These are phyloP conservation scores for Carcharodon carcharias DNA, from an alignment of 2,797 vertebrate genomes.

Conservation along the genomic window DNA sequence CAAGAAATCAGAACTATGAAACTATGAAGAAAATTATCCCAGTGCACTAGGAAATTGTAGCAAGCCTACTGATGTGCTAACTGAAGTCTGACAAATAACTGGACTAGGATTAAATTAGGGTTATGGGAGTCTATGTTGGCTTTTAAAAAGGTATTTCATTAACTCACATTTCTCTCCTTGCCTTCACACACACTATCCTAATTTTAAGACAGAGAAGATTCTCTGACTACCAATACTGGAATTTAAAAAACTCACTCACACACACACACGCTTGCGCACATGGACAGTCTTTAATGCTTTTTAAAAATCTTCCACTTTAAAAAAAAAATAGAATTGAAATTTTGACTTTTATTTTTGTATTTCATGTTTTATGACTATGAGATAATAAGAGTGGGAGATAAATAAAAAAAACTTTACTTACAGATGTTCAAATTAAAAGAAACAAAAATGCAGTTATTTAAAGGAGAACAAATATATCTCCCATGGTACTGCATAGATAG, in stretches of 20 bases:
- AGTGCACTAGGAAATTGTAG: not conserved
- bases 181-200: not conserved
- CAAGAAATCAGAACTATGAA: not conserved
- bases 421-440: not conserved
- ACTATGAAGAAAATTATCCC: not conserved
- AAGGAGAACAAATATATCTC: not conserved
- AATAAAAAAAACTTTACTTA: not conserved
- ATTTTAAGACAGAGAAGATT: not conserved
- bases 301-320: not conserved
- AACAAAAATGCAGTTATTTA: not conserved
- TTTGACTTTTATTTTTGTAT: not conserved
- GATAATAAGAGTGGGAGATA: not conserved
- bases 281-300: not conserved
- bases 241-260: too few species aligned
- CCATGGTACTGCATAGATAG: not conserved
- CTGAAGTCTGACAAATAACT: not conserved
- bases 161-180: not conserved
- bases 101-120: not conserved
- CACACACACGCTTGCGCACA: too few species aligned
- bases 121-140: not conserved
- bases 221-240: not conserved
- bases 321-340: not conserved
- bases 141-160: not conserved
- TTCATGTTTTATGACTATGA: not conserved
- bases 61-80: not conserved